Conservation (phyloP, 1,140 invertebrate genomes). For the Ctenoplectra terminalis region DNA sequence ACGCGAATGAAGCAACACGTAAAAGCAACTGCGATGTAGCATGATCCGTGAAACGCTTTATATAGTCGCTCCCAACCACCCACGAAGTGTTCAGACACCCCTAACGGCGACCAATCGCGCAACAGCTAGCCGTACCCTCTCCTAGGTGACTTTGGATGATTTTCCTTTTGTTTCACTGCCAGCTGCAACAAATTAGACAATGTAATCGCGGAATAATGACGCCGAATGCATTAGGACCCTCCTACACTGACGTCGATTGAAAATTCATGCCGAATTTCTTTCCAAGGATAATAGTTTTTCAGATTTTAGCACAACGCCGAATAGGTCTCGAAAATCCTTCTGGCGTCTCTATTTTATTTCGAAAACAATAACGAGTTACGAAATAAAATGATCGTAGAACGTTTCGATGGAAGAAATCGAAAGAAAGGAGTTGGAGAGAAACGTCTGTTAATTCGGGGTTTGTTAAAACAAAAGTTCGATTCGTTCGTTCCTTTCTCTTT, state of each 20-base stretch:
- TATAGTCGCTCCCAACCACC: conserved; percentile 60
- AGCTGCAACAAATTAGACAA: not conserved
- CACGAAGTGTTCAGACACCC: conserved; percentile 39
- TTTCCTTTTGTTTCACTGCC: not conserved
- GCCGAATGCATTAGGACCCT: not conserved
- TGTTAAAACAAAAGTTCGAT: too few species aligned
- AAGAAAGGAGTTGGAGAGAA: too few species aligned
- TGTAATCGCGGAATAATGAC: not conserved
- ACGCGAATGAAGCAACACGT: conserved; percentile 51
- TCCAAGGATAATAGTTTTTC: too few species aligned
- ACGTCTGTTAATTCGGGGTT: too few species aligned
- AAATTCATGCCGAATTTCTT: not conserved
- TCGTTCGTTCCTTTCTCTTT: too few species aligned
- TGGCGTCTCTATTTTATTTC: too few species aligned
- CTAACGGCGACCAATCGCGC: conserved; percentile 28
- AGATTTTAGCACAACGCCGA: too few species aligned
- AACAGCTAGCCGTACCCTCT: conserved; percentile 26
- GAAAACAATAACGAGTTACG: too few species aligned
- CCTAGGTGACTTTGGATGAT: conserved; percentile 13
- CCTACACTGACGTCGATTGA: not conserved
- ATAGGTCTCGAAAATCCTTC: too few species aligned
- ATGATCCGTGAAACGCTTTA: conserved; percentile 62
- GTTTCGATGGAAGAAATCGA: too few species aligned
- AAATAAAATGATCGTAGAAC: too few species aligned
- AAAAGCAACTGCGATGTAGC: conserved; percentile 58